phyloP scores from a whole-genome alignment of 2,113 vertebrate species.

The Megalops atlanticus region DNA sequence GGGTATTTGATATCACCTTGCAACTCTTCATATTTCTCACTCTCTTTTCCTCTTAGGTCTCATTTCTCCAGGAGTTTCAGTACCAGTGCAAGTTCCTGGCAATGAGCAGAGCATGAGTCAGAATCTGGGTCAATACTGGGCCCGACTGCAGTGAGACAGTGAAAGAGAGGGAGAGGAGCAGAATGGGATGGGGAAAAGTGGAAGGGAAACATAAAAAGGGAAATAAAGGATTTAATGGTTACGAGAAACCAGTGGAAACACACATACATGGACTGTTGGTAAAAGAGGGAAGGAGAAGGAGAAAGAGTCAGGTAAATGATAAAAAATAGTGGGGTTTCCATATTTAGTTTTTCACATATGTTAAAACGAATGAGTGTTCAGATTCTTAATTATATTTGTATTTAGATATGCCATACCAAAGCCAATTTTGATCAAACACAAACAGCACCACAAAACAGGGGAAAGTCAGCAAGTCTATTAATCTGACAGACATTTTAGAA shows the following conservation, averaged over 20 bases:
- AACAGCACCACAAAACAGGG: no score
- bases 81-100: conserved; percentile 77
- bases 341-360: conserved; percentile 25
- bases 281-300: not conserved
- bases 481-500: not conserved
- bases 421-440: no score
- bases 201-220: conserved; percentile 11
- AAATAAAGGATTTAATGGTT: conserved; percentile 20
- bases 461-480: not conserved
- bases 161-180: conserved; percentile 18
- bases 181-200: conserved; percentile 16
- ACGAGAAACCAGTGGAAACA: not conserved
- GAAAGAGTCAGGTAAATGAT: not conserved
- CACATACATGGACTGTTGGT: conserved; percentile 1
- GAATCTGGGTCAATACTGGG: conserved; percentile 78
- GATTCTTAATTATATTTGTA: not conserved
- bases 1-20: not conserved
- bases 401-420: not conserved
- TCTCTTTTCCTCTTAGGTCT: conserved; percentile 58
- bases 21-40: not conserved
- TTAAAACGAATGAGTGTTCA: not conserved
- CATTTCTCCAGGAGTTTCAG: conserved; percentile 75
- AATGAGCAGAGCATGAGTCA: conserved; percentile 70
- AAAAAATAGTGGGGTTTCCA: conserved; percentile 42
- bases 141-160: conserved; percentile 71